Base-by-base conservation (phyloP, 1,140 invertebrate genomes). In the Caenorhabditis briggsae region DNA sequence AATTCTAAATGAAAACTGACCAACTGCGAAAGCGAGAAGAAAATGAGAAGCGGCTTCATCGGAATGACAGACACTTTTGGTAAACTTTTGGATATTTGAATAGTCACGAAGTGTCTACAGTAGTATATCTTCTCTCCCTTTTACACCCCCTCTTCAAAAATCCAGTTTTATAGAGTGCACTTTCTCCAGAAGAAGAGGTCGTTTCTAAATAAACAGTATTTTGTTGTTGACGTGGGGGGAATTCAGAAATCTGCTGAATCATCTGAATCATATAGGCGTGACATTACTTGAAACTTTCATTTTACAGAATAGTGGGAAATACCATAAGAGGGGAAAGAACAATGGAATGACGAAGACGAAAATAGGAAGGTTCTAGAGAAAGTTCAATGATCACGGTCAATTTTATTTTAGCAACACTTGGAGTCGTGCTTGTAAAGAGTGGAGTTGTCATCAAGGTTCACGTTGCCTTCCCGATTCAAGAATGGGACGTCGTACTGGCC, bases 401-500 rank as follows among this genome's bases (percentile, higher is more conserved):
- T 33, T 33, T 33, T 33, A 1, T 33, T 78, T 23, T 50, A 78
- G 14, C 70, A 78, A 50, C 70, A 78, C 11, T 78, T 78, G 8
- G 70, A 78, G 70, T 78, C 70, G 70, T 78, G 5, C n/a, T 53
- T 78, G 33, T 23, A 78, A 50, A 59, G 82, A 50, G 82, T 59
- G 58, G 55, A 11, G 33, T 53, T 83, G 82, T 58, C 82, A 83
- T 83, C 58, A n/a, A 86, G 78, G 23, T 88, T 85, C 12, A 89
- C 70, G 55, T 89, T 87, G 12, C 88, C 88, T 46, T 89, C 88
- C 0, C 88, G 65, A 20, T 89, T 78, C 25, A 78, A 53, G 58
- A 89, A 70, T 33, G 88, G 88, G 33, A 89, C 33, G 25, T 89
- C 88, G 50, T 89, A 89, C 70, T 89, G 89, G 18, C 89, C 88